Base-by-base conservation (phyloP, 2,797 vertebrate species). In the Oophaga sylvatica region DNA sequence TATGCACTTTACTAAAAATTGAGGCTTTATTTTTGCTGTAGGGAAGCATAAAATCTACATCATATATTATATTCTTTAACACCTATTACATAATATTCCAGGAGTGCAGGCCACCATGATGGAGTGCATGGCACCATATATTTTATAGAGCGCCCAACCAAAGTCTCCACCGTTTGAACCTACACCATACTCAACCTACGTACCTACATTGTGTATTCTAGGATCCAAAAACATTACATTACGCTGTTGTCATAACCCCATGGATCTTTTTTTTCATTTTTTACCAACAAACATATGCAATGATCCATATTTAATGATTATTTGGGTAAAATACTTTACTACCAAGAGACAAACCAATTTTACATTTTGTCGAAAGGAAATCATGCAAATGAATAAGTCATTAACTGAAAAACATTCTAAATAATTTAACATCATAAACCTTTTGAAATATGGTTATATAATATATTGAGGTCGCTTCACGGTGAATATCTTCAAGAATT, bases 401-500 rank as follows among this genome's bases (percentile, higher is more conserved):
- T 88, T 59, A 70, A 26, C 60, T 73, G 53, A 88, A 81, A 53
- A 88, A 56, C 70, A 3, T 31, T 87, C 53, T 83, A 83, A 88
- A 84, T 88, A 80, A 84, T 88, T 87, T 80, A 84, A 53, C 11
- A 59, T 62, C 41, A 71, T 65, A 78, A 88, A 88, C 63, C 65
- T 79, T 63, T 62, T 63, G 57, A 85, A 84, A 76, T 85, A 56
- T 57, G 48, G 48, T 79, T 79, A 70, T 86, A 80, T 86, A 71
- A 79, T 80, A 59, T 41, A 71, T 80, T 80, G 73, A 48, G 77
- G 85, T 86, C 85, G 70, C 3, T 80, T 80, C 80, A 59, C 81
- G 65, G 85, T 20, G 80, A 70, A 56, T 89, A 90, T 90, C 91
- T 59, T 89, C 90, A 90, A 84, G 15, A 84, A 77, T 84, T 48